A percentile compares a stretch with the other conserved stretches of the same genome.
Evolutionary conservation across 2,113 vertebrate species (phyloP).

Genomic region (Gallinago jamesoni): DNA sequence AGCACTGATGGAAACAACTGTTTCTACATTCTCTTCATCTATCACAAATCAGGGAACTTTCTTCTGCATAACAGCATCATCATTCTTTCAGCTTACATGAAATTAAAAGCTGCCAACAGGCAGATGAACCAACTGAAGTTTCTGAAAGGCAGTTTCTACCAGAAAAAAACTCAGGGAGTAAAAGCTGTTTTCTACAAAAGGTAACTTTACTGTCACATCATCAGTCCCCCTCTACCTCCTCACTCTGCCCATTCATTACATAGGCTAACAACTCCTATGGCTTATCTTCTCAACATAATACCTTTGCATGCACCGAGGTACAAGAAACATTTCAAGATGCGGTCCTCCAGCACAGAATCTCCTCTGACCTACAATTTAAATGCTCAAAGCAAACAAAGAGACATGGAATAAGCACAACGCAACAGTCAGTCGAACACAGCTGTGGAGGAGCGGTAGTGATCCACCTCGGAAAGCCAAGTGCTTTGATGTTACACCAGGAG

Average conservation of each 20-base stretch:
- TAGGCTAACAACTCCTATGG: background rate
- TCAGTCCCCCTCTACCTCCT: background rate
- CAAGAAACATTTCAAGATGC: background rate
- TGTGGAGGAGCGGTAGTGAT: fast-evolving
- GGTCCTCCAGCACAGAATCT: fast-evolving
- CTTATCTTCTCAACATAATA: background rate
- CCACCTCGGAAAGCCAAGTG: background rate
- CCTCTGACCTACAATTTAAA: background rate
- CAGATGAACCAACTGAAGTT: background rate
- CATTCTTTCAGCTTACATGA: background rate
- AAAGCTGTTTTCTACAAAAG: background rate
- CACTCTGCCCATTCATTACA: background rate
- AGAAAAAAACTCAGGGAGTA: background rate
- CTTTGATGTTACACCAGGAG: background rate
- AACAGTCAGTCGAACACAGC: background rate
- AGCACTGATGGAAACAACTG: background rate
- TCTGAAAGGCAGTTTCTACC: background rate
- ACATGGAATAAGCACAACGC: background rate
- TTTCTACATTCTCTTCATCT: background rate
- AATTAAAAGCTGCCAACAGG: background rate
- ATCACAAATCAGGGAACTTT: background rate
- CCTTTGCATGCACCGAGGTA: background rate
- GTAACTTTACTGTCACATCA: background rate
- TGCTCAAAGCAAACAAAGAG: background rate
- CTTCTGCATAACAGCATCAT: background rate